Evolutionary conservation across 1,140 invertebrate species (phyloP).

Genomic region (Papilio dardanus): DNA sequence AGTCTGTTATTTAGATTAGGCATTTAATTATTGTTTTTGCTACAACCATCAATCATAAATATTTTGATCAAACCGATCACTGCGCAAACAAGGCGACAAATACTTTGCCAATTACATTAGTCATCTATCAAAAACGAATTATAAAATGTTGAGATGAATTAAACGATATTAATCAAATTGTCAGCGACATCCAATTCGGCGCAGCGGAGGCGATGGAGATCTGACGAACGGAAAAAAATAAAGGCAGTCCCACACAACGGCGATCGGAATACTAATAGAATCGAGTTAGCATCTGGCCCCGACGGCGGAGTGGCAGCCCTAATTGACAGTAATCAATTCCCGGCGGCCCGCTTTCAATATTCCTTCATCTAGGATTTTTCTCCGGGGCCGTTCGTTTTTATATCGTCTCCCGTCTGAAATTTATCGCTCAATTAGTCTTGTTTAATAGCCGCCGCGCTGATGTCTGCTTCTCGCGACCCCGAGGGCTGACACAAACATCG

Average conservation of each 20-base stretch:
- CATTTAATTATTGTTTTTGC: not conserved
- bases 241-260: constrained; percentile 36
- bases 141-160: not conserved
- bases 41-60: not conserved
- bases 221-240: constrained; percentile 39
- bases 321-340: constrained; percentile 82
- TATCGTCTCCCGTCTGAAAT: constrained; percentile 76
- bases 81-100: not conserved
- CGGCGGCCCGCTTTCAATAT: constrained; percentile 77
- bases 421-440: constrained; percentile 83
- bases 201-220: constrained; percentile 4
- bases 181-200: constrained; percentile 22
- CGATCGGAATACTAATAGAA: constrained; percentile 50
- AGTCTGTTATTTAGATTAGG: too few relatives aligned
- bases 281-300: constrained; percentile 64
- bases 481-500: constrained; percentile 57
- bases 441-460: constrained; percentile 81
- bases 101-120: not conserved
- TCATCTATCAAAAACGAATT: constrained; percentile 4
- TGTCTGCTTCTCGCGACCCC: constrained; percentile 77
- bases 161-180: constrained; percentile 34
- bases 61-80: not conserved
- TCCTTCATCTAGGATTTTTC: constrained; percentile 82
- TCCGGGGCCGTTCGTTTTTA: constrained; percentile 73
- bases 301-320: constrained; percentile 63